These are phyloP conservation scores for Clistopyga incitator DNA, from an alignment of 2,888 invertebrate genomes.

Conservation along the genomic window DNA sequence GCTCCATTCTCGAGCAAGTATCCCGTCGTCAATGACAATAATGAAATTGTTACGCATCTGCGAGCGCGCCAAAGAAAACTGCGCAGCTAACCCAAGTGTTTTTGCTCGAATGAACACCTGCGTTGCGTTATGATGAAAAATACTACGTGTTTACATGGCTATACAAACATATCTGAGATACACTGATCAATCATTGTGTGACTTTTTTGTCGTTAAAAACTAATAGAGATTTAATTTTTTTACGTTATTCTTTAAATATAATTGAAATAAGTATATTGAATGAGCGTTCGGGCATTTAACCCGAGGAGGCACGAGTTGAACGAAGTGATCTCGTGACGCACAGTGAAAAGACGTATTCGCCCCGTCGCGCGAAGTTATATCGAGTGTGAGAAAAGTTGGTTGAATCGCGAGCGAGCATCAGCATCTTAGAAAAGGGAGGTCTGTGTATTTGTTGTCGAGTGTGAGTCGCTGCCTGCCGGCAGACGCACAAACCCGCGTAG, in stretches of 20 bases:
- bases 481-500: slow-evolving; percentile 36
- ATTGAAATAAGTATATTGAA: not conserved
- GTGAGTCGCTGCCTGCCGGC: slow-evolving; percentile 35
- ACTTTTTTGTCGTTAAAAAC: too few species aligned
- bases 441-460: slow-evolving; percentile 5
- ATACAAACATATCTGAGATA: not conserved
- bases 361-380: slow-evolving; percentile 50
- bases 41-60: slow-evolving; percentile 68
- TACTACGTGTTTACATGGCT: not conserved
- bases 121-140: slow-evolving; percentile 25
- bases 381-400: slow-evolving; percentile 55
- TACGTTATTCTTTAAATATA: not conserved
- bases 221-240: too few species aligned
- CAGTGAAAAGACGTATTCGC: slow-evolving; percentile 35
- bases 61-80: slow-evolving; percentile 40
- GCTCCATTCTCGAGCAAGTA: slow-evolving; percentile 54
- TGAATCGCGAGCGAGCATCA: slow-evolving; percentile 55
- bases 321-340: slow-evolving; percentile 39
- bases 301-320: slow-evolving; percentile 27
- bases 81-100: not conserved
- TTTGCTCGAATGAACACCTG: slow-evolving; percentile 62
- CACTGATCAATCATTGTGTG: not conserved
- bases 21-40: slow-evolving; percentile 57
- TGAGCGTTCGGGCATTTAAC: slow-evolving; percentile 35
- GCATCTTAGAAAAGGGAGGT: slow-evolving; percentile 21